phyloP scores from a whole-genome alignment of 2,113 vertebrate genomes.

The Phasianus colchicus region DNA sequence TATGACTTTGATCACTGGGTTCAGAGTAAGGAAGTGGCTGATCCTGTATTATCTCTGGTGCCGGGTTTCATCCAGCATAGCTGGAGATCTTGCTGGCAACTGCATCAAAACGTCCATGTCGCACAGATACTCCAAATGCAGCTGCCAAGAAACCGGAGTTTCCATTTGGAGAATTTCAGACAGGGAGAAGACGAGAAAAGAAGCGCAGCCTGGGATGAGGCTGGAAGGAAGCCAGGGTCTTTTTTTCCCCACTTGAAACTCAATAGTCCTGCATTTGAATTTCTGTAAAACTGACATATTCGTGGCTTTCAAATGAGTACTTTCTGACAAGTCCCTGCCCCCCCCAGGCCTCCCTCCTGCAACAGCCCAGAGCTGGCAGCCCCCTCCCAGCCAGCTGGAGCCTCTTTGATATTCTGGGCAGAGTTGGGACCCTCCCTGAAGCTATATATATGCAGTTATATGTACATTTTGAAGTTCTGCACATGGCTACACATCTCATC shows the following conservation, averaged over 20 bases:
- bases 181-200: slow-evolving; percentile 47
- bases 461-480: background rate
- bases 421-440: background rate
- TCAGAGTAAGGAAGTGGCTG: background rate
- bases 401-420: background rate
- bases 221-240: slow-evolving; percentile 27
- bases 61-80: background rate
- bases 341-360: background rate
- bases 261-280: slow-evolving; percentile 58
- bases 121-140: background rate
- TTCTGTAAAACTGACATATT: slow-evolving; percentile 54
- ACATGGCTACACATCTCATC: slow-evolving; percentile 37
- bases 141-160: slow-evolving; percentile 30
- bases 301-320: slow-evolving; percentile 34
- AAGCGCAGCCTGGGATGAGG: slow-evolving; percentile 39
- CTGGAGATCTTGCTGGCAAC: slow-evolving; percentile 8
- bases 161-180: slow-evolving; percentile 51
- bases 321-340: slow-evolving; percentile 47
- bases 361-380: background rate
- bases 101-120: background rate
- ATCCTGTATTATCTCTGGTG: background rate
- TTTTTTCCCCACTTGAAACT: slow-evolving; percentile 18
- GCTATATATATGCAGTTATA: background rate
- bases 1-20: fast-evolving
- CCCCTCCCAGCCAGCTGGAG: slow-evolving; percentile 37